Evolutionary conservation across 2,888 invertebrate species (phyloP).

Genomic region (Tetranychus piercei): DNA sequence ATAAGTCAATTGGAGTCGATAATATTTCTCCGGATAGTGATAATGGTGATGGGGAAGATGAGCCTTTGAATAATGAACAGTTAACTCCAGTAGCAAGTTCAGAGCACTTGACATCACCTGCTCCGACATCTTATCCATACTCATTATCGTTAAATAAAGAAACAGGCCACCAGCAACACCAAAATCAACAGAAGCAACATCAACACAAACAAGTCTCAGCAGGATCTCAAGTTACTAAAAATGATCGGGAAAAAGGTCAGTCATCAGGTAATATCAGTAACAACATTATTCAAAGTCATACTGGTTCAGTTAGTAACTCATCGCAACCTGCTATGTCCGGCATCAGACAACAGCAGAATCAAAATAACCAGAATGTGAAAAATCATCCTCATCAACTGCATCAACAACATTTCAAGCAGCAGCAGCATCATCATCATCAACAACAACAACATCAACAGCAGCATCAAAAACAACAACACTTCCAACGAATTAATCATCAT

Average conservation of each 20-base stretch:
- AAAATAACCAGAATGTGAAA: neutral
- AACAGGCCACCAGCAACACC: constrained; percentile 2
- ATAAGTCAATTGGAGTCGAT: no score
- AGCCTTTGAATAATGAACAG: neutral
- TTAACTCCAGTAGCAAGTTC: neutral
- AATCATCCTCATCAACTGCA: no score
- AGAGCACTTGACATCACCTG: constrained; percentile 4
- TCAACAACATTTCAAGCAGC: no score
- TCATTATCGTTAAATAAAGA: neutral
- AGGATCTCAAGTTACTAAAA: neutral
- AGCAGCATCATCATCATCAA: no score
- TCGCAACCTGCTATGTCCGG: neutral
- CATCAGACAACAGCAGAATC: neutral
- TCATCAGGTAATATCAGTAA: neutral
- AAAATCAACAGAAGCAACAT: neutral
- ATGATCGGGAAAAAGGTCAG: neutral
- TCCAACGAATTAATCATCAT: no score
- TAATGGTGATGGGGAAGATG: neutral
- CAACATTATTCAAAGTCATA: neutral
- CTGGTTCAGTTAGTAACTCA: neutral
- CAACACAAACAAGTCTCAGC: neutral
- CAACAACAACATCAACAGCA: no score
- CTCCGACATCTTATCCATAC: neutral
- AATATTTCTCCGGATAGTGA: neutral
- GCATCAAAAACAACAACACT: no score